These are phyloP conservation scores for Punctoribates punctum DNA, from an alignment of 2,888 invertebrate species.

Conservation along the genomic window DNA sequence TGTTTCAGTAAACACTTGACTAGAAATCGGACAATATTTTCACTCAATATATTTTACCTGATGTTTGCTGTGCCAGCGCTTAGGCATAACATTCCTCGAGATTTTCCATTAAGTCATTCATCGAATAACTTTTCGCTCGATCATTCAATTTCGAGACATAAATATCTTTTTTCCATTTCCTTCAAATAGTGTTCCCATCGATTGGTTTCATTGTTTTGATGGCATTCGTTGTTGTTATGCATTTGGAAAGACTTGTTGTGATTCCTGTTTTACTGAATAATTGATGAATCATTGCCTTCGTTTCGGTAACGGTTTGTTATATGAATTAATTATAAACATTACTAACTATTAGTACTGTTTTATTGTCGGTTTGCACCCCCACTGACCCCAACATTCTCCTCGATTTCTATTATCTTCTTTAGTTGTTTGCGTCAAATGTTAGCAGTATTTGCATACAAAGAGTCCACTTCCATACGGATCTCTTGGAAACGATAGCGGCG, in stretches of 20 bases:
- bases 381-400: neutral
- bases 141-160: neutral
- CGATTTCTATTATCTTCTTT: neutral
- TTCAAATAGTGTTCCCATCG: neutral
- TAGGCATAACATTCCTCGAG: neutral
- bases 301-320: neutral
- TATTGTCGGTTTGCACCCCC: neutral
- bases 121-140: slow-evolving; percentile 2
- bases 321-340: slow-evolving; percentile 19
- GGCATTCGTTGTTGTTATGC: neutral
- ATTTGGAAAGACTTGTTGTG: neutral
- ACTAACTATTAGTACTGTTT: neutral
- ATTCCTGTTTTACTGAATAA: neutral
- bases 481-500: neutral
- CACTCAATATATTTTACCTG: slow-evolving; percentile 20
- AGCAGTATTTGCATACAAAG: slow-evolving; percentile 10
- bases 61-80: neutral
- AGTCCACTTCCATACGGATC: neutral
- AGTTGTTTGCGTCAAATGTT: neutral
- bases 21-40: slow-evolving; percentile 30
- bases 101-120: neutral
- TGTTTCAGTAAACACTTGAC: slow-evolving; percentile 28
- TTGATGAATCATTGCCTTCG: slow-evolving; percentile 3
- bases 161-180: slow-evolving; percentile 4
- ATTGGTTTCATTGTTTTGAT: neutral